Evolutionary conservation across 2,797 vertebrate genomes (phyloP), one percentile per base, ranked within the genome.

Genomic region (Helarctos malayanus): DNA sequence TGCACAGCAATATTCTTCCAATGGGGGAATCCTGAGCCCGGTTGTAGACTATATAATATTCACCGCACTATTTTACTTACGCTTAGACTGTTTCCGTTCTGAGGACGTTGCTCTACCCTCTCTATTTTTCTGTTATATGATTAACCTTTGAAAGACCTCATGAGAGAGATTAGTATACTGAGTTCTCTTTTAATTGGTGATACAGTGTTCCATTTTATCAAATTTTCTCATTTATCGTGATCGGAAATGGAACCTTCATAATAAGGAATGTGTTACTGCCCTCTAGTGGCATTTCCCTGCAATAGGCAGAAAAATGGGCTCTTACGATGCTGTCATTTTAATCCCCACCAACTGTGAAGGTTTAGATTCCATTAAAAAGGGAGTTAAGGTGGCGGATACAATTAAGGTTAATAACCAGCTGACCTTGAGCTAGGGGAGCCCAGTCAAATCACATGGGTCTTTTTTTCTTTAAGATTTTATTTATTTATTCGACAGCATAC

Each of bases 241-340:
- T 27, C 32, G 47, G 52, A 80, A 87, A 79, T 35, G 12, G 19
- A 15, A 23, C 68, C 7, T 83, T 63, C 63, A 18, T 80, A 49
- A 76, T 65, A 89, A 59, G 25, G 32, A 45, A 27, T 19, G 35
- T 45, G 18, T 21, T 75, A 54, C 82, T 35, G 82, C 91, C 86
- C 82, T 86, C 94, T 97, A 85, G 89, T 83, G 97, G 94, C 79
- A 19, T 9, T 15, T 79, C 10, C 0, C 10, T 13, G 6, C 27
- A 16, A 25, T 11, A 54, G n/a, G 2, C 27, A 25, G 25, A 45
- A 57, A 73, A 80, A 57, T 11, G 8, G 15, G 18, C 8, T 15
- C 19, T 25, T 27, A 35, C 14, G 14, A 23, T 23, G 25, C 5
- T 8, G 21, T 23, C 38, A 12, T 41, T 1, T 1, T 21, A 75